Conservation (phyloP, 1,140 invertebrate species). For the Drosophila elegans region DNA sequence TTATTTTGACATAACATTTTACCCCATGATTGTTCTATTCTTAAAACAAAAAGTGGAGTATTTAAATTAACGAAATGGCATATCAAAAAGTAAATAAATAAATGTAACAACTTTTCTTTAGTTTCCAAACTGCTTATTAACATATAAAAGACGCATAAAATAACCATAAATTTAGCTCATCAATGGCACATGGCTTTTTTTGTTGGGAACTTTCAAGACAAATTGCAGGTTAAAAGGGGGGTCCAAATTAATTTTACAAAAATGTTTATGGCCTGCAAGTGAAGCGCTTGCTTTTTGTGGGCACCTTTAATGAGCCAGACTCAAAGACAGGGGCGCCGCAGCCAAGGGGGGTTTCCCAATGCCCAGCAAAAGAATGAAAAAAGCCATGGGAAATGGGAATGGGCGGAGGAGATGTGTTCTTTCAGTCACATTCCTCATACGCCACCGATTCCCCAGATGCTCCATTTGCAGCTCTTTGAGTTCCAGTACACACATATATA, state of each 20-base stretch:
- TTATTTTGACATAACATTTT: no score
- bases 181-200: background rate
- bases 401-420: background rate
- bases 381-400: background rate
- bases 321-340: slow-evolving; percentile 5
- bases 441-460: slow-evolving; percentile 68
- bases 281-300: slow-evolving; percentile 55
- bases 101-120: background rate
- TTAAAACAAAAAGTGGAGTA: no score
- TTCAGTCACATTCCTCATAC: slow-evolving; percentile 66
- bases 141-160: background rate
- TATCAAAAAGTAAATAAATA: no score
- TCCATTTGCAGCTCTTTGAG: slow-evolving; percentile 38
- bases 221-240: slow-evolving; percentile 13
- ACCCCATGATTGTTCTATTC: no score
- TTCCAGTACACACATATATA: slow-evolving; percentile 10
- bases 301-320: slow-evolving; percentile 38
- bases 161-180: background rate
- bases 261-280: slow-evolving; percentile 19
- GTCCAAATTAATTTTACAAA: slow-evolving; percentile 19
- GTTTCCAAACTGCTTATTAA: background rate
- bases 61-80: no score
- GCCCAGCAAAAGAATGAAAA: slow-evolving; percentile 14
- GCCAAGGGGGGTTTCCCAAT: slow-evolving; percentile 28
- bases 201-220: background rate